phyloP scores from a whole-genome alignment of 2,797 vertebrate genomes.

The Petrocephalus schoutedeni region DNA sequence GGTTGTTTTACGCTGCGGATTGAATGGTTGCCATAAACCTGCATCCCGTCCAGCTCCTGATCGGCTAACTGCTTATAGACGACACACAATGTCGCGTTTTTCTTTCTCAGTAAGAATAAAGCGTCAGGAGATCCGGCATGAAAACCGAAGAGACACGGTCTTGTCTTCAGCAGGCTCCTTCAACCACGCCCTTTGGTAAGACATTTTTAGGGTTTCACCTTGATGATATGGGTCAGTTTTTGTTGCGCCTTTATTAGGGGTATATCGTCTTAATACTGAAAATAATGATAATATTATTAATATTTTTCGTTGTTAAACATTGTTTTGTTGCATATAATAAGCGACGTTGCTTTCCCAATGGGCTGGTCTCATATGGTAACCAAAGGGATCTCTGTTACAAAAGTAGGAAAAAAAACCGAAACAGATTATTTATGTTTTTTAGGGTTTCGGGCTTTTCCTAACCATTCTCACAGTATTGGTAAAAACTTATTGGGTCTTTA shows the following conservation, averaged over 20 bases:
- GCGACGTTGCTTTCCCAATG: neutral
- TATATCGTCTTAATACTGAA: neutral
- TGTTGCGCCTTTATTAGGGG: too few species aligned
- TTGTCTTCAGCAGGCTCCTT: conserved; percentile 71
- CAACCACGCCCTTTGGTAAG: conserved; percentile 69
- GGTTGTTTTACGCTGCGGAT: neutral
- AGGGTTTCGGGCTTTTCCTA: neutral
- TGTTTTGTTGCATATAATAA: neutral
- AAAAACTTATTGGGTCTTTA: neutral
- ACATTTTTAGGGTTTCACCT: neutral
- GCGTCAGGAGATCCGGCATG: conserved; percentile 70
- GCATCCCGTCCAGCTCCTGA: neutral
- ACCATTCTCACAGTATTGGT: neutral
- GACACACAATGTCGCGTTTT: neutral
- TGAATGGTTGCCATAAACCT: neutral
- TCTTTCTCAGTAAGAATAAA: conserved; percentile 57
- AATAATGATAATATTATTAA: neutral
- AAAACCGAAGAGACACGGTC: conserved; percentile 82
- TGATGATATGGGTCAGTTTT: neutral
- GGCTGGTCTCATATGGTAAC: neutral
- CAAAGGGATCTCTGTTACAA: neutral
- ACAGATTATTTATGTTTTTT: neutral
- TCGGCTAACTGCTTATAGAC: neutral
- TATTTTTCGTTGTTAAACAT: neutral
- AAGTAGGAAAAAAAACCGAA: neutral